Conservation (phyloP, 2,113 vertebrate genomes). For the Oryzias javanicus region DNA sequence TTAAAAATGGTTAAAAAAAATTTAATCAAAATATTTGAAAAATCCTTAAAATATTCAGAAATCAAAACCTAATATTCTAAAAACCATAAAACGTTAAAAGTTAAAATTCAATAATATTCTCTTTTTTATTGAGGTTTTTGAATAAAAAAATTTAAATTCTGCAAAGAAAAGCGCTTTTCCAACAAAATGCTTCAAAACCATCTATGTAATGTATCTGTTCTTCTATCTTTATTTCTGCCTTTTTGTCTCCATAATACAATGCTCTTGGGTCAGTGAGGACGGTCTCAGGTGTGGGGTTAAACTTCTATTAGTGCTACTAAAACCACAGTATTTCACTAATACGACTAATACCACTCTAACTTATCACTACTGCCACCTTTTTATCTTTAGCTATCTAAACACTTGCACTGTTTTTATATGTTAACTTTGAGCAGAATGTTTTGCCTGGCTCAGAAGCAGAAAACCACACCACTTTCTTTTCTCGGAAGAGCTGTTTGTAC, state of each 20-base stretch:
- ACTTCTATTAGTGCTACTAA: conserved; percentile 35
- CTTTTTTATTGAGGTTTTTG: no score
- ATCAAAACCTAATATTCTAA: no score
- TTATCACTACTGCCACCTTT: conserved; percentile 37
- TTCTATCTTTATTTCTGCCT: conserved; percentile 53
- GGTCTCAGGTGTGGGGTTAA: conserved; percentile 74
- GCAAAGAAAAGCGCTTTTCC: no score
- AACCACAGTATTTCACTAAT: conserved; percentile 55
- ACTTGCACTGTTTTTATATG: conserved; percentile 16
- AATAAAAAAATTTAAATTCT: no score
- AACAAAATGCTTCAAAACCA: no score
- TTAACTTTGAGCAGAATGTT: conserved; percentile 35
- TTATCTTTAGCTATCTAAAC: conserved; percentile 33
- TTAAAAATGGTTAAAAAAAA: no score
- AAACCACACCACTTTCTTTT: conserved; percentile 19
- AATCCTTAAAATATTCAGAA: no score
- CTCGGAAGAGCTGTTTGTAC: conserved; percentile 62
- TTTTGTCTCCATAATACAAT: conserved; percentile 62
- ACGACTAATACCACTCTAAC: conserved; percentile 62
- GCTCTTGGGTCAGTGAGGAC: conserved; percentile 68
- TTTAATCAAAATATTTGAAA: no score
- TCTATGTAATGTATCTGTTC: conserved; percentile 41
- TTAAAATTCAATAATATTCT: no score
- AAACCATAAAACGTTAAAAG: no score
- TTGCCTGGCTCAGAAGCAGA: conserved; percentile 16